Conservation (phyloP, 2,888 invertebrate species). For the Brassicogethes aeneus region DNA sequence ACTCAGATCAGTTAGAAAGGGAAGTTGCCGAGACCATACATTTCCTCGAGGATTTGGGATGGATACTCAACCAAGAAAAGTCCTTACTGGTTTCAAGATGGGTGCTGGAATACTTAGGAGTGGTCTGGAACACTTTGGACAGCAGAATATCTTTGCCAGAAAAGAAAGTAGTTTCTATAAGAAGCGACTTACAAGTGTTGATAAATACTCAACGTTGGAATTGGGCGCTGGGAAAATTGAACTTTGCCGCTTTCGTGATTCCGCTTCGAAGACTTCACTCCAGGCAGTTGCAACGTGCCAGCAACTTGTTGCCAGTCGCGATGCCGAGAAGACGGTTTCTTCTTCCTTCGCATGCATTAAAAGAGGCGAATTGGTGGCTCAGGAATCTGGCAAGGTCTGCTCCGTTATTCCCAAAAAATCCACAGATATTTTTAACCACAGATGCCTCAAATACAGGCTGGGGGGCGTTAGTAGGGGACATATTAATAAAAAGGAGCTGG, state of each 20-base stretch:
- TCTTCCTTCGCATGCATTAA: neutral
- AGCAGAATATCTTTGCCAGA: slow-evolving; percentile 5
- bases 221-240: neutral
- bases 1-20: slow-evolving; percentile 1
- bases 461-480: slow-evolving; percentile 12
- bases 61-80: slow-evolving; percentile 13
- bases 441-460: slow-evolving; percentile 16
- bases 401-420: slow-evolving; percentile 10
- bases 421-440: slow-evolving; percentile 13
- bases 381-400: neutral
- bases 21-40: slow-evolving; percentile 3
- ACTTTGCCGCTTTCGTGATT: slow-evolving; percentile 9
- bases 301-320: neutral
- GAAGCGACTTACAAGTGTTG: neutral
- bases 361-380: neutral
- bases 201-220: neutral
- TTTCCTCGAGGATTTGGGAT: slow-evolving; percentile 11
- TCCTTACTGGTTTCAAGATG: slow-evolving; percentile 7
- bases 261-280: slow-evolving; percentile 12
- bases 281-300: slow-evolving; percentile 3
- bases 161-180: slow-evolving; percentile 2
- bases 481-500: slow-evolving; percentile 8
- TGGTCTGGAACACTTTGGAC: slow-evolving; percentile 11
- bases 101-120: slow-evolving; percentile 12
- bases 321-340: neutral